A percentile compares a stretch with the other conserved stretches of the same genome.
Evolutionary conservation across 1,140 invertebrate genomes (phyloP).

Genomic region (Acromyrmex heyeri): DNA sequence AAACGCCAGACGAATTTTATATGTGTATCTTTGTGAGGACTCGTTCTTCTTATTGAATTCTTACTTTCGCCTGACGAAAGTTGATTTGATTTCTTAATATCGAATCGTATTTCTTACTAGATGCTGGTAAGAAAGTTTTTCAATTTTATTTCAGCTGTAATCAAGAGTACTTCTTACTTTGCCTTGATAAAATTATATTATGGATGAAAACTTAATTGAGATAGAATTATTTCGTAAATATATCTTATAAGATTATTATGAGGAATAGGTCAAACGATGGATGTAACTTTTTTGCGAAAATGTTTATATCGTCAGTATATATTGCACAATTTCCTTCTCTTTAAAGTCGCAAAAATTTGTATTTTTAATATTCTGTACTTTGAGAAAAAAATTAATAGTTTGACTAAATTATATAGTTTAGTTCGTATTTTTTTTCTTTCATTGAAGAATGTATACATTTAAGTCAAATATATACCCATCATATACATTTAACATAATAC

Average conservation of each 20-base stretch:
- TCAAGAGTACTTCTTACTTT: neutral
- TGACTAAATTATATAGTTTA: too few relatives aligned
- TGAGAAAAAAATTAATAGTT: too few relatives aligned
- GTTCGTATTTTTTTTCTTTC: too few relatives aligned
- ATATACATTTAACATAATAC: too few relatives aligned
- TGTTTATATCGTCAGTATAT: neutral
- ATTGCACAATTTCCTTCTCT: neutral
- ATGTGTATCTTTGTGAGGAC: neutral
- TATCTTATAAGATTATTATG: neutral
- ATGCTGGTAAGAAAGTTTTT: neutral
- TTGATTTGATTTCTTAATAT: neutral
- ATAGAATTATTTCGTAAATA: neutral
- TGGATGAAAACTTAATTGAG: neutral
- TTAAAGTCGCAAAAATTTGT: neutral
- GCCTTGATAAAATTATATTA: neutral
- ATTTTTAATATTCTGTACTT: neutral
- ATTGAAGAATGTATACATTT: too few relatives aligned
- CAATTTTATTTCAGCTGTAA: neutral
- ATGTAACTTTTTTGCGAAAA: neutral
- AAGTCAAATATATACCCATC: too few relatives aligned
- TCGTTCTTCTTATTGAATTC: conserved; percentile 6
- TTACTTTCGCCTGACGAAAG: neutral
- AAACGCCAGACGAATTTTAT: conserved; percentile 53
- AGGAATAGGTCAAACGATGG: neutral
- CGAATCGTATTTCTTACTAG: neutral